phyloP scores from a whole-genome alignment of 1,140 invertebrate species.

The Conus ventricosus region DNA sequence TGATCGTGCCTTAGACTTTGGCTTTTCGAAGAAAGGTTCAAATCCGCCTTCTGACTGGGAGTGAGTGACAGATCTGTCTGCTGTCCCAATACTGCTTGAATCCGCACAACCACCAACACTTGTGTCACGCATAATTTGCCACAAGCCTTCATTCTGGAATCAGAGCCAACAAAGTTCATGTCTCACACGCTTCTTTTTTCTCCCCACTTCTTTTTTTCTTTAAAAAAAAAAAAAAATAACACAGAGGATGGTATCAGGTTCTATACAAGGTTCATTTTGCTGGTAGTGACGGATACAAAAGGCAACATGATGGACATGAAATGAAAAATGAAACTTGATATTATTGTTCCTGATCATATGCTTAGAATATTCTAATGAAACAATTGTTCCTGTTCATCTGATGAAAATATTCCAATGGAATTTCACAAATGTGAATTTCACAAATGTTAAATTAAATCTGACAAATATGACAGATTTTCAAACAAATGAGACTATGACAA shows the following conservation, averaged over 20 bases:
- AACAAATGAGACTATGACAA: too few species aligned
- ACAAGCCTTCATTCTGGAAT: constrained; percentile 38
- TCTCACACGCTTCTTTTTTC: neutral
- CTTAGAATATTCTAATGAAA: too few species aligned
- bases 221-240: neutral
- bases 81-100: constrained; percentile 13
- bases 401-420: too few species aligned
- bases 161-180: constrained; percentile 25
- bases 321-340: too few species aligned
- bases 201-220: neutral
- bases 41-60: constrained; percentile 14
- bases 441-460: too few species aligned
- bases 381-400: too few species aligned
- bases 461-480: too few species aligned
- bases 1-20: constrained; percentile 15
- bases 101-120: constrained; percentile 27
- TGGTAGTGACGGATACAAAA: too few species aligned
- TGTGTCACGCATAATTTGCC: constrained; percentile 33
- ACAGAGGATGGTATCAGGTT: neutral
- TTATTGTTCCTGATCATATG: too few species aligned
- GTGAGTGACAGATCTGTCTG: constrained; percentile 32
- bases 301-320: too few species aligned
- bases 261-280: too few species aligned
- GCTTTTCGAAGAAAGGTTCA: constrained; percentile 11
- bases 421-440: too few species aligned